Conservation (phyloP, 1,140 invertebrate species). For the Drosophila saltans region DNA sequence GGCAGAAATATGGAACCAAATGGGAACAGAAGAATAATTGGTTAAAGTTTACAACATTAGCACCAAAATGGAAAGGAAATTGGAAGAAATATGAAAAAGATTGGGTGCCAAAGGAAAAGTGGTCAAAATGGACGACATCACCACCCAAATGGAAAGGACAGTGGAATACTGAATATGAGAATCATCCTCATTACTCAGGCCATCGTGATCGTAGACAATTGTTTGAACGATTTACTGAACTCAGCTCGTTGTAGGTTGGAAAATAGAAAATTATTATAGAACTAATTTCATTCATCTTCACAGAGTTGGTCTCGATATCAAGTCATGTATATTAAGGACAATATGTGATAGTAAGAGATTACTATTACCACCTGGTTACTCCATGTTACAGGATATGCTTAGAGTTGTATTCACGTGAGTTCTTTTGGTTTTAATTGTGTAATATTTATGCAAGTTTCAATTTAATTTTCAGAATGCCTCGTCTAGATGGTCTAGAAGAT, state of each 20-base stretch:
- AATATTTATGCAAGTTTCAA: background rate
- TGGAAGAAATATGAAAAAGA: constrained; percentile 2
- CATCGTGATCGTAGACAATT: constrained; percentile 71
- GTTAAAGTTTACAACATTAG: constrained; percentile 16
- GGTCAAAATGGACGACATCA: constrained; percentile 48
- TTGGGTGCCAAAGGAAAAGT: constrained; percentile 19
- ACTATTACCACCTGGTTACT: constrained; percentile 74
- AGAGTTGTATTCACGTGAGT: constrained; percentile 72
- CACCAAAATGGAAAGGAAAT: constrained; percentile 13
- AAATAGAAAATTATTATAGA: background rate
- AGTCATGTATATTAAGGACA: constrained; percentile 69
- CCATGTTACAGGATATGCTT: constrained; percentile 74
- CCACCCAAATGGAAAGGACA: constrained; percentile 36
- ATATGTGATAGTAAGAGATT: constrained; percentile 71
- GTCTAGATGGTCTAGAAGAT: constrained; percentile 64
- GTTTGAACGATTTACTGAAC: constrained; percentile 57
- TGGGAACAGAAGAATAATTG: constrained; percentile 32
- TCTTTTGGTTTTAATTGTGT: background rate
- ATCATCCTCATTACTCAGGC: constrained; percentile 47
- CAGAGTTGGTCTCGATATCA: constrained; percentile 61
- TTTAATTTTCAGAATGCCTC: constrained; percentile 53
- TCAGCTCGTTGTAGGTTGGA: constrained; percentile 57
- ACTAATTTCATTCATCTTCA: background rate
- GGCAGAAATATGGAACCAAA: constrained; percentile 33
- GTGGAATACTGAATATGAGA: too few relatives aligned